Evolutionary conservation across 1,140 invertebrate species (phyloP).

Genomic region (Megalopta genalis): DNA sequence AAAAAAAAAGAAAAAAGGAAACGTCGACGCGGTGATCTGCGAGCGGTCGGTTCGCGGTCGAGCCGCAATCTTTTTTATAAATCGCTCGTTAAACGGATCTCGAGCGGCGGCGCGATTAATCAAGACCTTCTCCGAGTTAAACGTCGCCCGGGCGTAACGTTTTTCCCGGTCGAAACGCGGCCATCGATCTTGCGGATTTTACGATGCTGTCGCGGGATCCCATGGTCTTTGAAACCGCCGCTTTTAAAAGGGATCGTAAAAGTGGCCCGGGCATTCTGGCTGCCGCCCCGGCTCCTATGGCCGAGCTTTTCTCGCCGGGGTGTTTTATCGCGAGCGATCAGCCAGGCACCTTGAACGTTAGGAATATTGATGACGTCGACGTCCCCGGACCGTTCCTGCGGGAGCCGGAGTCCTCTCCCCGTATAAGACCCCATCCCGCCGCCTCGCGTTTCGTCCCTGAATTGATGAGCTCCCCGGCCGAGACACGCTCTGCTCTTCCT

Average conservation of each 20-base stretch:
- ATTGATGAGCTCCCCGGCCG: neutral
- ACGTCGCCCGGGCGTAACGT: neutral
- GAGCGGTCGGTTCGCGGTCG: too few species aligned
- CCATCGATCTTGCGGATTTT: constrained; percentile 43
- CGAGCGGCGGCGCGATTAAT: neutral
- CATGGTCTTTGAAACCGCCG: constrained; percentile 5
- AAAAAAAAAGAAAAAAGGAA: too few species aligned
- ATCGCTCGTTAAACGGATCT: too few species aligned
- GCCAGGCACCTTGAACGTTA: constrained; percentile 2
- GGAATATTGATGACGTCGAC: constrained; percentile 49
- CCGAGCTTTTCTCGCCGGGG: constrained; percentile 13
- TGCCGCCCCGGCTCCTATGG: neutral
- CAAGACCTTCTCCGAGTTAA: neutral
- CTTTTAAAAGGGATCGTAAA: constrained; percentile 48
- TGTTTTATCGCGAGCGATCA: constrained; percentile 35
- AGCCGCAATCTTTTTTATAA: too few species aligned
- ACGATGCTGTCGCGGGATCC: constrained; percentile 35
- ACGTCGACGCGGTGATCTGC: too few species aligned
- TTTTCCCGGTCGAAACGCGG: neutral
- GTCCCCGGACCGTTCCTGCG: neutral
- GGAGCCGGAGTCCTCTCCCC: constrained; percentile 10
- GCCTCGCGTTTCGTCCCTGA: neutral
- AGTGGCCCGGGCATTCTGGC: constrained; percentile 29
- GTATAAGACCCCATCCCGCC: neutral
- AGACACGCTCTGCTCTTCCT: neutral